phyloP scores from a whole-genome alignment of 2,113 vertebrate species.

The Scatophagus argus region DNA sequence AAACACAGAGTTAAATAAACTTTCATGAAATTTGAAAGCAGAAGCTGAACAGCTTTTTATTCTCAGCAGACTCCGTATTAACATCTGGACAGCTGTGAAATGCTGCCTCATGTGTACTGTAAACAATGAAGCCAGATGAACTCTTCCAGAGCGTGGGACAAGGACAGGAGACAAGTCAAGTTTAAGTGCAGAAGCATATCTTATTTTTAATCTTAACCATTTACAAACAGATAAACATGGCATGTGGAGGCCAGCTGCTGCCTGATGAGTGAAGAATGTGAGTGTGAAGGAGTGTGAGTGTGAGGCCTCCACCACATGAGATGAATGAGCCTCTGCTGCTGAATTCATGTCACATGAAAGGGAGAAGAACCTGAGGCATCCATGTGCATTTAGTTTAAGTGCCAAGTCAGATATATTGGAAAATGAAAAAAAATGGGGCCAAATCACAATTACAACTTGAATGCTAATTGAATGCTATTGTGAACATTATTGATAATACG shows the following conservation, averaged over 20 bases:
- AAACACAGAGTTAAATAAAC: not conserved
- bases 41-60: not conserved
- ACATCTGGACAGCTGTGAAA: slow-evolving; percentile 8
- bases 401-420: no score
- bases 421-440: no score
- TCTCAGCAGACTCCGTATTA: not conserved
- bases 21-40: not conserved
- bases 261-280: not conserved
- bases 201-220: not conserved
- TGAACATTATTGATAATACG: no score
- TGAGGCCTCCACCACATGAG: not conserved
- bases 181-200: not conserved
- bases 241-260: not conserved
- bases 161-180: not conserved
- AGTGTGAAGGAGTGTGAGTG: no score
- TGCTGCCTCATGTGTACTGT: not conserved
- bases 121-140: slow-evolving; percentile 6
- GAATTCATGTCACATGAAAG: not conserved
- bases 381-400: no score
- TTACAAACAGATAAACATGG: not conserved
- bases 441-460: not conserved
- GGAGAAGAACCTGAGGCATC: no score
- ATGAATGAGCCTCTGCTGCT: not conserved
- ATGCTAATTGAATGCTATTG: not conserved
- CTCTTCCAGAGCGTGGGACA: not conserved